phyloP scores from a whole-genome alignment of 2,888 invertebrate genomes.

The Dasypolia templi region DNA sequence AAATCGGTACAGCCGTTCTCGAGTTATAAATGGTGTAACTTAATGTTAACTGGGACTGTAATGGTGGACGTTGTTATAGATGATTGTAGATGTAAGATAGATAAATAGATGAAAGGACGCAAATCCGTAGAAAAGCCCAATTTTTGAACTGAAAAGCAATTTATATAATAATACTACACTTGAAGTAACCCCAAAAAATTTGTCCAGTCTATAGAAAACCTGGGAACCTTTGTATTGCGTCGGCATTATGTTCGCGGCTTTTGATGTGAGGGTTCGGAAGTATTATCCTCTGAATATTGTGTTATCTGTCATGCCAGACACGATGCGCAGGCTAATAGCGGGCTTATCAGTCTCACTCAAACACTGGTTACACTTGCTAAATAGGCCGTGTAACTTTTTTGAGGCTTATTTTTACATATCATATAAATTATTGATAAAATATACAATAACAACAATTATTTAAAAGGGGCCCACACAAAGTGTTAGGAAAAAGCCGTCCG shows the following conservation, averaged over 20 bases:
- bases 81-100: no score
- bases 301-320: conserved; percentile 48
- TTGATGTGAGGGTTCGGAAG: conserved; percentile 20
- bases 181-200: conserved; percentile 20
- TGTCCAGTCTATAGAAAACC: conserved; percentile 10
- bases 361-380: neutral
- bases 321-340: neutral
- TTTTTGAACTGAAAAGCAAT: neutral
- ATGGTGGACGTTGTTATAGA: no score
- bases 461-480: no score
- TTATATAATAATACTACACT: conserved; percentile 7
- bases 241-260: conserved; percentile 12
- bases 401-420: neutral
- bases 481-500: no score
- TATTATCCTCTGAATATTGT: conserved; percentile 22
- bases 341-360: neutral
- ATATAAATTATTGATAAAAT: no score
- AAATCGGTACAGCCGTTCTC: no score
- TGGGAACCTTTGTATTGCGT: conserved; percentile 18
- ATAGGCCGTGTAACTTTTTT: neutral
- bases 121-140: conserved; percentile 9
- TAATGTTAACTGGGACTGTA: no score
- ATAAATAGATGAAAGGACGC: no score
- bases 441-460: no score
- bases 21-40: no score